Evolutionary conservation across 2,113 vertebrate genomes (phyloP).

Genomic region (Gavialis gangeticus): DNA sequence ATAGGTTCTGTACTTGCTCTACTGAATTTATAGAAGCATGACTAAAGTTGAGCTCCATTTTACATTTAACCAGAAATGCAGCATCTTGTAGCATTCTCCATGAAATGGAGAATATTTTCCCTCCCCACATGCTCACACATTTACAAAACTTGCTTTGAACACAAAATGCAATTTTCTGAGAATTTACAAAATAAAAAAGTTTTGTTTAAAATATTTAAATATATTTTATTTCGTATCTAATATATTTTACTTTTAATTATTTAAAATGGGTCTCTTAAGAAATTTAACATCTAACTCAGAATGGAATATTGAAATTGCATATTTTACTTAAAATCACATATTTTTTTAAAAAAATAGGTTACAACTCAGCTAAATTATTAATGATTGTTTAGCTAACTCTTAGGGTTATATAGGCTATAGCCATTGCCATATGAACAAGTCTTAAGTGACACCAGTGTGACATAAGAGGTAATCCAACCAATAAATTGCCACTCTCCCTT

Average conservation of each 20-base stretch:
- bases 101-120: neutral
- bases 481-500: neutral
- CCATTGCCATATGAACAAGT: fast-evolving
- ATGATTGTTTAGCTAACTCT: neutral
- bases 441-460: neutral
- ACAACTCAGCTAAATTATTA: neutral
- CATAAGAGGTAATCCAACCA: neutral
- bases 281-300: neutral
- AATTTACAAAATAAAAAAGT: neutral
- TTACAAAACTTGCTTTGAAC: neutral
- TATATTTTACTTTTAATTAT: neutral
- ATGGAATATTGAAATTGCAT: fast-evolving
- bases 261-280: neutral
- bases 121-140: neutral
- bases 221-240: too few relatives aligned
- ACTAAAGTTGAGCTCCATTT: neutral
- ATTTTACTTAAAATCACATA: neutral
- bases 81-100: neutral
- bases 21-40: neutral
- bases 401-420: neutral
- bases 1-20: neutral
- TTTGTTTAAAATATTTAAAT: too few relatives aligned
- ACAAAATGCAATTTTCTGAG: neutral
- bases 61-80: neutral
- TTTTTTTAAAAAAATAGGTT: neutral